Evolutionary conservation across 2,797 vertebrate species (phyloP), one percentile per base, ranked within the genome.

Genomic region (Rhadinocentrus ornatus): DNA sequence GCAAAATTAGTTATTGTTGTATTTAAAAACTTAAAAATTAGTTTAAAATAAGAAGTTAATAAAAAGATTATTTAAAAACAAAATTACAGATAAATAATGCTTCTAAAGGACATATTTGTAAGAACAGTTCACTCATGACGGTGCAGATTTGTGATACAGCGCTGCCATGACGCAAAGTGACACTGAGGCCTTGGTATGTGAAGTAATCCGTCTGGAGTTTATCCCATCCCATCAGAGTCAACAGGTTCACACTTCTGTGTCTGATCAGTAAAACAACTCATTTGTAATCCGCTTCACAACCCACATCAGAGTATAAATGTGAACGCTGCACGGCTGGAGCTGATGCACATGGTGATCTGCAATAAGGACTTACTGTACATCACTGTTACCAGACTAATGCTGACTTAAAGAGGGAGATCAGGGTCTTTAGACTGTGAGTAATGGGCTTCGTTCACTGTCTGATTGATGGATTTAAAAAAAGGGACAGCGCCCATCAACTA

Each of bases 381-480:
- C 58, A 48, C 72, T 48, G 15, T 48, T 6, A 73, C 72, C 57
- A 53, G 44, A 59, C 52, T 39, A 20, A 10, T 73, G 83, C 80
- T 86, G 88, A 89, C 74, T 88, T 78, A 84, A 70, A 29, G 22
- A 12, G 63, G 29, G 15, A 73, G 73, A 83, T 85, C 69, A 54
- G 61, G 66, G 76, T 60, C 64, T 31, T 15, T 18, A 11, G 62
- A 37, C n/a, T 60, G 37, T 29, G 59, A 44, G 34, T 59, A 39
- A 11, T 7, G 34, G 3, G 34, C 13, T 27, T 37, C 2, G 1
- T n/a, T 59, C 56, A 34, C 18, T 12, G 32, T 59, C 32, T 20
- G 44, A 67, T 29, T 50, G 44, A 48, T n/a, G 32, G 31, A 70
- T 44, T 41, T 82, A 66, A 69, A 0, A 11, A 6, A 66, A 9